These are phyloP conservation scores for Apamea anceps DNA, from an alignment of 2,888 invertebrate genomes.

Conservation along the genomic window DNA sequence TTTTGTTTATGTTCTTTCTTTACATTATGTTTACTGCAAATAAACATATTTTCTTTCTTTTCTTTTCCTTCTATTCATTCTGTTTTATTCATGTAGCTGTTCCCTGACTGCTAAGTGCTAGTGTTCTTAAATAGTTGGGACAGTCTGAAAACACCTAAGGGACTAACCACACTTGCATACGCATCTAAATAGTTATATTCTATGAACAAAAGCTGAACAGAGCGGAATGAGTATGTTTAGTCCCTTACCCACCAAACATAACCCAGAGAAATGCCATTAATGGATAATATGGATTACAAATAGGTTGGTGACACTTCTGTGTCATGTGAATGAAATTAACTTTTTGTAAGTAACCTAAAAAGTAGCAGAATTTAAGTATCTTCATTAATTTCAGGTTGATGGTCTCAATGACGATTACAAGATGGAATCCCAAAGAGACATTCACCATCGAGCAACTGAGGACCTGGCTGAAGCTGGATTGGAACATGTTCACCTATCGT, in stretches of 20 bases:
- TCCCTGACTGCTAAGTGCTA: neutral
- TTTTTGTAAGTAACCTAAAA: neutral
- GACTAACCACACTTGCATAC: too few species aligned
- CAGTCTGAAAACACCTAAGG: neutral
- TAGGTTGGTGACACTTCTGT: neutral
- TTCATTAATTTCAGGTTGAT: constrained; percentile 92
- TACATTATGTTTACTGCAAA: too few species aligned
- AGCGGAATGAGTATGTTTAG: too few species aligned
- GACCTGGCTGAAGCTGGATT: constrained; percentile 96
- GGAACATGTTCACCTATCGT: constrained; percentile 97
- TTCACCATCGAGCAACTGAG: constrained; percentile 98
- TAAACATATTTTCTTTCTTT: too few species aligned
- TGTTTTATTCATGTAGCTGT: neutral
- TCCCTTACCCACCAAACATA: neutral
- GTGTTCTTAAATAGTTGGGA: neutral
- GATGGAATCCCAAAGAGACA: constrained; percentile 99
- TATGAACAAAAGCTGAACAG: too few species aligned
- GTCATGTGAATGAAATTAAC: neutral
- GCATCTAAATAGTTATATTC: too few species aligned
- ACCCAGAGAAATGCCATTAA: neutral
- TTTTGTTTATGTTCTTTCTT: too few species aligned
- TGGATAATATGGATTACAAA: neutral
- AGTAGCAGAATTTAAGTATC: neutral
- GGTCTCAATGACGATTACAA: constrained; percentile 99
- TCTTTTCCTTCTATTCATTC: neutral